phyloP scores from a whole-genome alignment of 2,888 invertebrate species.

The Pollenia angustigena region DNA sequence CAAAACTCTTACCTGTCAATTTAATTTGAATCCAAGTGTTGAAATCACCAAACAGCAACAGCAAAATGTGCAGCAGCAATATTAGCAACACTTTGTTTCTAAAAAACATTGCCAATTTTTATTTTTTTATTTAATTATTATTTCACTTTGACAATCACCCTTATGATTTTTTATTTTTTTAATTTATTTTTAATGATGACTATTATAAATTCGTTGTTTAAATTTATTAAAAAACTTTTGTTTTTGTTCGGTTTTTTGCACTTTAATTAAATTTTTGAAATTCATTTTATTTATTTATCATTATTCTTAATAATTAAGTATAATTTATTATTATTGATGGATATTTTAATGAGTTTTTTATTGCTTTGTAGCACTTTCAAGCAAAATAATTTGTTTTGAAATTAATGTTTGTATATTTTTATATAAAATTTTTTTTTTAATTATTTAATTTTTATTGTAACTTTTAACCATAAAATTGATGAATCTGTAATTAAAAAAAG shows the following conservation, averaged over 20 bases:
- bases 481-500: conserved; percentile 42
- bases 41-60: conserved; percentile 66
- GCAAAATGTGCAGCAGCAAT: conserved; percentile 64
- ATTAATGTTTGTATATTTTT: neutral
- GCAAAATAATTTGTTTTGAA: neutral
- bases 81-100: conserved; percentile 60
- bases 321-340: conserved; percentile 10
- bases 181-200: neutral
- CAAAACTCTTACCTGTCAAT: conserved; percentile 61
- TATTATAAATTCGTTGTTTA: conserved; percentile 36
- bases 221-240: conserved; percentile 54
- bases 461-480: conserved; percentile 13
- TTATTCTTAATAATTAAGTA: conserved; percentile 37
- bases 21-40: conserved; percentile 56
- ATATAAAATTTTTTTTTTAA: neutral
- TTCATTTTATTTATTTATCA: conserved; percentile 50
- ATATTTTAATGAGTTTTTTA: neutral
- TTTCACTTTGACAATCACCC: conserved; percentile 26
- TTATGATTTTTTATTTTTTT: neutral
- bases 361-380: neutral
- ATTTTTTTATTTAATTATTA: conserved; percentile 26
- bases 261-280: conserved; percentile 28
- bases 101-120: conserved; percentile 62
- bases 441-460: neutral
- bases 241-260: conserved; percentile 32